phyloP scores from a whole-genome alignment of 2,113 vertebrate genomes.

The Cinclus mexicanus region DNA sequence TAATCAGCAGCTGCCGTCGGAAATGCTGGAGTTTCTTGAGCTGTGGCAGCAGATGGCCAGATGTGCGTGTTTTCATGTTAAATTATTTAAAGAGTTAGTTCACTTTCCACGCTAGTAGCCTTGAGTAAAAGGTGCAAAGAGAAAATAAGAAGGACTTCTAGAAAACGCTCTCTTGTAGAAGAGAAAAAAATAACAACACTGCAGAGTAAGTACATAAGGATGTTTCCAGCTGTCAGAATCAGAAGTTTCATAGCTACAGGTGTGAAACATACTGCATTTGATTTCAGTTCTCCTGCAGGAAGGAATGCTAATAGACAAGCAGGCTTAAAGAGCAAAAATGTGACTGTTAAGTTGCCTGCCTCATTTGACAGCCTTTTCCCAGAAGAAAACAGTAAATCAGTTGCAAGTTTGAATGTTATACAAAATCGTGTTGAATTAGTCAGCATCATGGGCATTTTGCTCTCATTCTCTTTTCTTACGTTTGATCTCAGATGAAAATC shows the following conservation, averaged over 20 bases:
- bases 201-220: neutral
- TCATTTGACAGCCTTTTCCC: neutral
- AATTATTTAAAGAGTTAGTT: neutral
- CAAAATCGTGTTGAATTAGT: neutral
- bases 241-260: neutral
- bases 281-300: neutral
- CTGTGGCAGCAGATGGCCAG: neutral
- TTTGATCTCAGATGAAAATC: neutral
- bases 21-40: neutral
- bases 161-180: rapidly evolving
- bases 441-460: neutral
- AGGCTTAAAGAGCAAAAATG: neutral
- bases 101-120: neutral
- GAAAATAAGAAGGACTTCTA: neutral
- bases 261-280: neutral
- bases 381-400: neutral
- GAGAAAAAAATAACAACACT: rapidly evolving
- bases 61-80: neutral
- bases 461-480: neutral
- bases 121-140: neutral
- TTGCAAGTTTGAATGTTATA: neutral
- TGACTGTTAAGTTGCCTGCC: neutral
- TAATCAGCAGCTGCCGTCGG: neutral
- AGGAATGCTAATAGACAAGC: neutral
- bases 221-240: neutral